These are phyloP conservation scores for Stichodactyla helianthus DNA, from an alignment of 64 coral and sea anemone genomes.

Conservation along the genomic window DNA sequence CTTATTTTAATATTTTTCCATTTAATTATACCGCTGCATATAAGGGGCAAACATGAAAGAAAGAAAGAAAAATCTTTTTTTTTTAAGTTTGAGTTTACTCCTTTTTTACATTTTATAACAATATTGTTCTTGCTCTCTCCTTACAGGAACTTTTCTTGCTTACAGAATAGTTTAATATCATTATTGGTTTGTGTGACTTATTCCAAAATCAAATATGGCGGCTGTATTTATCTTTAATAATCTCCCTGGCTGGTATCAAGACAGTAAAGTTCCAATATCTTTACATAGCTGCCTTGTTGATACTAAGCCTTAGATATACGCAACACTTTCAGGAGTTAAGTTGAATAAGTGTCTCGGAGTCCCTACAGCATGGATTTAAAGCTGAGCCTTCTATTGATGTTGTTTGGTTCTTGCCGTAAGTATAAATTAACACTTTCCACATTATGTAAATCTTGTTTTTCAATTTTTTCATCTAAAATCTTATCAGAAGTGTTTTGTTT, in stretches of 20 bases:
- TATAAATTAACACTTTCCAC: not conserved
- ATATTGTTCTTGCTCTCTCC: no score
- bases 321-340: not conserved
- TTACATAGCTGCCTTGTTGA: not conserved
- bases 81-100: no score
- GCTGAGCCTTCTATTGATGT: not conserved
- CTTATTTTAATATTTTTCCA: no score
- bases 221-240: slow-evolving; percentile 6
- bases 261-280: not conserved
- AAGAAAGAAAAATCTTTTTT: no score
- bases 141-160: no score
- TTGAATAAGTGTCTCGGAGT: not conserved
- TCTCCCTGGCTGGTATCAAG: not conserved
- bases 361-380: not conserved
- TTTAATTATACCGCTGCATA: no score
- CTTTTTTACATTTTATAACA: no score
- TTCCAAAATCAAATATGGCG: not conserved
- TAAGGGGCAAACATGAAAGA: no score
- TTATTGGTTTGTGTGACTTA: not conserved
- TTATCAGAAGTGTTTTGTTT: not conserved
- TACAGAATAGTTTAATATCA: no score
- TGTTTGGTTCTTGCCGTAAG: not conserved
- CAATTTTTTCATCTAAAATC: not conserved
- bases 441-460: not conserved
- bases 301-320: not conserved